phyloP scores from a whole-genome alignment of 2,888 invertebrate species.

The Mimumesa dahlbomi region DNA sequence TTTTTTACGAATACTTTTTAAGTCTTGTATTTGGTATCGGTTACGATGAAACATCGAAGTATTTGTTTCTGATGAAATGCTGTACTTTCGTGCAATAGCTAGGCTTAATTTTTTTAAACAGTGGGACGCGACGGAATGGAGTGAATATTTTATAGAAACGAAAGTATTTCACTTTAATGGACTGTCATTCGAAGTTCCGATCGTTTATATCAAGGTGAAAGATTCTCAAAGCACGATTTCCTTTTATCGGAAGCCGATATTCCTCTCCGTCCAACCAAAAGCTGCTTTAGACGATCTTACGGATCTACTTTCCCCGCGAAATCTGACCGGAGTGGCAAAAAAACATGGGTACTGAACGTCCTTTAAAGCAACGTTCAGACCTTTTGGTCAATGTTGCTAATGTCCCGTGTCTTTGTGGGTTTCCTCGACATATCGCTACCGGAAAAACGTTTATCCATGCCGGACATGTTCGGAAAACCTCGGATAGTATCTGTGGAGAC shows the following conservation, averaged over 20 bases:
- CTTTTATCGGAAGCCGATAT: slow-evolving; percentile 74
- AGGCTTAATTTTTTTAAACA: no score
- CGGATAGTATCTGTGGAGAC: no score
- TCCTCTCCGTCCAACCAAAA: slow-evolving; percentile 63
- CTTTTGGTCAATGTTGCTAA: slow-evolving; percentile 47
- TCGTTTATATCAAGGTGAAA: slow-evolving; percentile 67
- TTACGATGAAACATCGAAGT: no score
- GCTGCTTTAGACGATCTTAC: slow-evolving; percentile 55
- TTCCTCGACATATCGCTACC: slow-evolving; percentile 7
- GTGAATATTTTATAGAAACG: slow-evolving; percentile 19
- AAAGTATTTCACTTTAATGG: slow-evolving; percentile 38
- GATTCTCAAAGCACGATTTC: slow-evolving; percentile 70
- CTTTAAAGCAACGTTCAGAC: slow-evolving; percentile 35
- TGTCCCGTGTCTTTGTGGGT: slow-evolving; percentile 36
- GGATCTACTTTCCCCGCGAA: slow-evolving; percentile 50
- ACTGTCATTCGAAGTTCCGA: slow-evolving; percentile 55
- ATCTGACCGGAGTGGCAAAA: slow-evolving; percentile 44
- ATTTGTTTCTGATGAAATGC: no score
- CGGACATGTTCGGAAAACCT: no score
- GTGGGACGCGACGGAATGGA: not conserved
- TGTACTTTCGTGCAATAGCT: no score
- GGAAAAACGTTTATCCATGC: not conserved
- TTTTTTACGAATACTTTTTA: no score
- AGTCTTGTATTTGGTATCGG: no score
- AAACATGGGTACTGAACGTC: slow-evolving; percentile 31